These are phyloP conservation scores for Phylloscopus trochilus DNA, from an alignment of 2,113 vertebrate genomes.

Conservation along the genomic window DNA sequence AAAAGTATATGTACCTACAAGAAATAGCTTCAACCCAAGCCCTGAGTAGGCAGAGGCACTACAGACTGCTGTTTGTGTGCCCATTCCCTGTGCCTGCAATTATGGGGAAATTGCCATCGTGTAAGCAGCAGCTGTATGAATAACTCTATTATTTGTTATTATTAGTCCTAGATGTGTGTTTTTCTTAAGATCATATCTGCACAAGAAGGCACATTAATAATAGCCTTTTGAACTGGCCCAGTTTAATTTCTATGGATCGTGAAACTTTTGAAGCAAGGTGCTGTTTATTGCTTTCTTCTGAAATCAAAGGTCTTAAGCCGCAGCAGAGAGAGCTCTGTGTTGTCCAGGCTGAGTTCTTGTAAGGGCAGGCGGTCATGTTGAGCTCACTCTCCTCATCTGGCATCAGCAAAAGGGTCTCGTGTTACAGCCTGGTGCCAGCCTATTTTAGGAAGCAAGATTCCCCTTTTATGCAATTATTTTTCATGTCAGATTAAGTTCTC, in stretches of 20 bases:
- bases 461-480: constrained; percentile 32
- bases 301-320: background rate
- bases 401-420: background rate
- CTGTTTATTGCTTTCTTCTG: constrained; percentile 18
- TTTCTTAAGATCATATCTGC: constrained; percentile 58
- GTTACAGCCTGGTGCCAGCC: background rate
- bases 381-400: background rate
- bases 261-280: constrained; percentile 29
- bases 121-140: constrained; percentile 53
- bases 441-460: constrained; percentile 11
- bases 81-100: constrained; percentile 35
- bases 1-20: background rate
- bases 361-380: background rate
- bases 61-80: constrained; percentile 44
- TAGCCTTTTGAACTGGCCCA: background rate
- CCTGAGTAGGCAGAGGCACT: background rate
- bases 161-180: constrained; percentile 51
- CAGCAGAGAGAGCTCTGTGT: background rate
- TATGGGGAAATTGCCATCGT: constrained; percentile 29
- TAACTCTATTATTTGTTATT: constrained; percentile 63
- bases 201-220: constrained; percentile 45
- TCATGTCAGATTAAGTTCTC: background rate
- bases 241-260: constrained; percentile 6
- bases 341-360: background rate
- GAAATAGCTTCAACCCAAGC: background rate